Evolutionary conservation across 1,140 invertebrate genomes (phyloP).

Genomic region (Lethrus apterus): DNA sequence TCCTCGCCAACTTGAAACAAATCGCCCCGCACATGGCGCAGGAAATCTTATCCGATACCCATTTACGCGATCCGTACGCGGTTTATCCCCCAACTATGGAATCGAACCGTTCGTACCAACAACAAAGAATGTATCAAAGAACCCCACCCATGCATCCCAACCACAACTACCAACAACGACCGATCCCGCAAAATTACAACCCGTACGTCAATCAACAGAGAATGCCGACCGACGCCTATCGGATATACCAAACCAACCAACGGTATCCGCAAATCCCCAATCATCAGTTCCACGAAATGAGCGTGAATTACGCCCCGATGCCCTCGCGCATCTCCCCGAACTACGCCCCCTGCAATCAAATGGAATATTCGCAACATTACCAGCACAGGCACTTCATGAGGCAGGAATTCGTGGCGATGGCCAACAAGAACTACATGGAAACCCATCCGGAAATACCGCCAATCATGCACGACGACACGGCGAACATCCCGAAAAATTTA

Average conservation of each 20-base stretch:
- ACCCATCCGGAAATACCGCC: slow-evolving; percentile 3
- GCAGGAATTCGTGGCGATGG: slow-evolving; percentile 8
- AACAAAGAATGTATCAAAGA: slow-evolving; percentile 18
- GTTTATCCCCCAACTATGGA: slow-evolving; percentile 25
- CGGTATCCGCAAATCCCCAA: slow-evolving; percentile 9
- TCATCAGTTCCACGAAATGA: slow-evolving; percentile 13
- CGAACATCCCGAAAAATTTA: slow-evolving; percentile 9
- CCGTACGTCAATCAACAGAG: slow-evolving; percentile 13
- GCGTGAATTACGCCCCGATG: slow-evolving; percentile 22
- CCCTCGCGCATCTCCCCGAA: slow-evolving; percentile 24
- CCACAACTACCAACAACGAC: slow-evolving; percentile 23
- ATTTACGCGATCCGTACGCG: slow-evolving; percentile 28
- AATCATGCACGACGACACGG: slow-evolving; percentile 19
- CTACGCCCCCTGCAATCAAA: slow-evolving; percentile 23
- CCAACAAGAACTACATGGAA: slow-evolving; percentile 22
- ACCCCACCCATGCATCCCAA: slow-evolving; percentile 21
- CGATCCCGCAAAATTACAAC: slow-evolving; percentile 10
- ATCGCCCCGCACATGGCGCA: slow-evolving; percentile 31
- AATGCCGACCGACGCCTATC: slow-evolving; percentile 1
- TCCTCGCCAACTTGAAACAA: slow-evolving; percentile 29
- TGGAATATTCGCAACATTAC: slow-evolving; percentile 38
- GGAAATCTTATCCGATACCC: slow-evolving; percentile 33
- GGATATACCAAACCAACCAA: slow-evolving; percentile 1
- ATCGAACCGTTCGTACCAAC: slow-evolving; percentile 16
- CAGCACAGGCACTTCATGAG: slow-evolving; percentile 28